Conservation (phyloP, 1,140 invertebrate genomes). For the Hypothenemus hampei region DNA sequence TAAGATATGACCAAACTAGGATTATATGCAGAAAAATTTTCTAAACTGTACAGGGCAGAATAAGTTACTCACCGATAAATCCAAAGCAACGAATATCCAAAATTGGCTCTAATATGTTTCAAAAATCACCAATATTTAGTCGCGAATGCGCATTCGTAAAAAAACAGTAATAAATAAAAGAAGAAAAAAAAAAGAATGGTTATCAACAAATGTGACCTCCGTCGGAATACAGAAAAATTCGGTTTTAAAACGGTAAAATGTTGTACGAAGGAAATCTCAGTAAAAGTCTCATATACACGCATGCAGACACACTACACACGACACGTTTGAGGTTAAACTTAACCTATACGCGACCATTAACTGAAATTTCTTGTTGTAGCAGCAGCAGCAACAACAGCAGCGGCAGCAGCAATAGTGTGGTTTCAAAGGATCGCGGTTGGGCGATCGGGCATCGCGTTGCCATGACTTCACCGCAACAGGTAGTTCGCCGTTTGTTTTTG, state of each 20-base stretch:
- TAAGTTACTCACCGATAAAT: no score
- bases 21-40: no score
- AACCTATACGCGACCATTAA: conserved; percentile 22
- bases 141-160: no score
- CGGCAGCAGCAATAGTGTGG: conserved; percentile 9
- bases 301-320: conserved; percentile 9
- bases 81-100: no score
- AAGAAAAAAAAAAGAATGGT: no score
- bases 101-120: no score
- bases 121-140: no score
- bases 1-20: no score
- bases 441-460: conserved; percentile 25
- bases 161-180: no score
- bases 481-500: conserved; percentile 24
- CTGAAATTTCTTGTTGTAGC: conserved; percentile 22
- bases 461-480: conserved; percentile 29
- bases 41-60: no score
- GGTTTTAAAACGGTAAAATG: conserved; percentile 18
- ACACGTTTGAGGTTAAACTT: conserved; percentile 27
- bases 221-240: no score
- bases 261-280: conserved; percentile 11
- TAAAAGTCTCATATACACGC: conserved; percentile 9
- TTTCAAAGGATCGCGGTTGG: conserved; percentile 24
- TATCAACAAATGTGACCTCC: no score
- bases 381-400: conserved; percentile 10